phyloP scores from a whole-genome alignment of 2,888 invertebrate genomes.

The Pollenia labialis region DNA sequence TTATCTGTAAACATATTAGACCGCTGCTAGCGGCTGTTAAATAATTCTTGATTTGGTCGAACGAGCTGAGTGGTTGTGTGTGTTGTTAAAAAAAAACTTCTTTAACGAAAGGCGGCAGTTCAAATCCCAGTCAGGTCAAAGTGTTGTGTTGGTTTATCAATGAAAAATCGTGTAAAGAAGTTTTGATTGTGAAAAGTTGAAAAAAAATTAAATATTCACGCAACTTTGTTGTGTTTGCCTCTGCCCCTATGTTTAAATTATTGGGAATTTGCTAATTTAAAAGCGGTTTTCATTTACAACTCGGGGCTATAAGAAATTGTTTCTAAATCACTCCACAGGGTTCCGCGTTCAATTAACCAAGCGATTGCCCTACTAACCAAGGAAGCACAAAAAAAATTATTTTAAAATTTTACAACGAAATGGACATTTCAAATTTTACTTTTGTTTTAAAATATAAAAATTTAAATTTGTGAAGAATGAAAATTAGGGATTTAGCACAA shows the following conservation, averaged over 20 bases:
- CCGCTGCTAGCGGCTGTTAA: neutral
- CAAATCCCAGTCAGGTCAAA: conserved; percentile 28
- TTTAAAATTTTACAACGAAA: neutral
- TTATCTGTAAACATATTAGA: neutral
- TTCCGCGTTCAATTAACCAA: conserved; percentile 57
- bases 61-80: conserved; percentile 20
- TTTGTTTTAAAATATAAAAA: neutral
- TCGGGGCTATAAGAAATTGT: conserved; percentile 78
- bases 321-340: conserved; percentile 79
- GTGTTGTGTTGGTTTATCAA: neutral
- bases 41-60: conserved; percentile 33
- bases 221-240: neutral
- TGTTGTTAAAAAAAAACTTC: neutral
- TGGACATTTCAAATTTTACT: neutral
- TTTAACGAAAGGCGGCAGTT: conserved; percentile 3
- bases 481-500: no score
- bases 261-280: conserved; percentile 75
- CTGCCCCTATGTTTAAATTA: conserved; percentile 74
- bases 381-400: conserved; percentile 58
- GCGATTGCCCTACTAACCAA: conserved; percentile 69
- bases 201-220: neutral
- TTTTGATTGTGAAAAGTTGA: no score
- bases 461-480: no score
- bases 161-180: no score
- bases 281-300: conserved; percentile 76